Base-by-base conservation (phyloP, 1,140 invertebrate species). In the Monochamus saltuarius region DNA sequence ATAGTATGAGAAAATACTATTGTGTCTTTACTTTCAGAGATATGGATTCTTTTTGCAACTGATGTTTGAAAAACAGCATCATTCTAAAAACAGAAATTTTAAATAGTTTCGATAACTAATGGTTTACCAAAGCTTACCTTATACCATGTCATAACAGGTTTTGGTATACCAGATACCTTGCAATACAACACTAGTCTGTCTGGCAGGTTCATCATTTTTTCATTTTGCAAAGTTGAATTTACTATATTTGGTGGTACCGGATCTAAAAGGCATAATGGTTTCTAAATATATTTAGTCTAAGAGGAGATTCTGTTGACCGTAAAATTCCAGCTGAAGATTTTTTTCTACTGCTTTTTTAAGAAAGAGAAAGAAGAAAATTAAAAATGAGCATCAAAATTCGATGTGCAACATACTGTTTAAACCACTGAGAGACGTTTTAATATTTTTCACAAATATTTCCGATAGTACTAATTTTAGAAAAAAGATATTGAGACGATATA, bases 111-210 rank as follows among this genome's bases (percentile, higher is more conserved):
- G 39, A 34, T 51, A 38, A 1, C 50, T 4, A 53, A 19, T 13
- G 50, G 1, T 4, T 53, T 8, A 14, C 11, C 10, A 9, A 29
- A 39, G 62, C 58, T 57, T 63, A 76, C 76, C 69, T 80, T 81
- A 56, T 66, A 80, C 81, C 81, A 83, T 0, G 45, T 68, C 1
- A 83, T 75, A 4, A 34, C 63, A 2, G 81, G 79, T 45, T 67
- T 64, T 1, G 81, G 81, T 49, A 81, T 73, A 0, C 80, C 81
- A 11, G 57, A 52, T 7, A 64, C 65, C 45, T 67, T 63, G 51
- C 81, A 82, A 11, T 68, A 65, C 29, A 81, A 62, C 40, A 69
- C 62, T 36, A 80, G 38, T 2, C 69, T 64, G 35, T 79, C 72
- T 3, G 78, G 78, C 19, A 75, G 62, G 46, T 73, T 73, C 6